Base-by-base conservation (phyloP, 1,140 invertebrate genomes). In the Helicoverpa armigera region DNA sequence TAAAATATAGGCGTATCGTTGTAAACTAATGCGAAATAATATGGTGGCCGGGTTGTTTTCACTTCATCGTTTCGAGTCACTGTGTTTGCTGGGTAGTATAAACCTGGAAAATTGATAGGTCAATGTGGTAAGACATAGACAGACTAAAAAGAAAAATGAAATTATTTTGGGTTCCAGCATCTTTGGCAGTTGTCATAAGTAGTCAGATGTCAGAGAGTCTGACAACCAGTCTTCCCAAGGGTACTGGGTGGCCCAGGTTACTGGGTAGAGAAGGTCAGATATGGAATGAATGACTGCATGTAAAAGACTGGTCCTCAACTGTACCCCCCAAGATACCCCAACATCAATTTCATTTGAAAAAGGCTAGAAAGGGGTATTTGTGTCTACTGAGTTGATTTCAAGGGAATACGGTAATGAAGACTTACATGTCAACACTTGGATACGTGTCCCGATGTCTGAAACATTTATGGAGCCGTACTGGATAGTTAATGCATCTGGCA, bases 1-100 rank as follows among this genome's bases (percentile, higher is more conserved):
- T 73, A 70, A 50, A 82, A 79, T 23, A 82, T 70, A 5, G 81
- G 61, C n/a, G 23, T 53, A 23, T 75, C 81, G 43, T 76, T 9
- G n/a, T 58, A 76, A 73, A 54, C 72, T 53, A 82, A 11, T 31
- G 69, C 77, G 14, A 82, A 82, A 23, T 79, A 82, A 75, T 54
- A 72, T 51, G 74, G 75, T 48, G 43, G 43, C 29, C 11, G 11
- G 1, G 29, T 5, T 29, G 31, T 0, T 9, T 14, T 10, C 11
- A n/a, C n/a, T n/a, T 43, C 13, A 16, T 35, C 35, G 2, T 35
- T 2, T n/a, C 43, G 10, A n/a, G 14, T 7, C 1, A 65, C 3
- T 16, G 31, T 9, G 61, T n/a, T 14, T n/a, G 61, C 61, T n/a
- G 65, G 65, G 13, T 3, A 51, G 23, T 69, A 29, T 16, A 69